These are phyloP conservation scores for Thyatira batis DNA, from an alignment of 2,888 invertebrate species.

Conservation along the genomic window DNA sequence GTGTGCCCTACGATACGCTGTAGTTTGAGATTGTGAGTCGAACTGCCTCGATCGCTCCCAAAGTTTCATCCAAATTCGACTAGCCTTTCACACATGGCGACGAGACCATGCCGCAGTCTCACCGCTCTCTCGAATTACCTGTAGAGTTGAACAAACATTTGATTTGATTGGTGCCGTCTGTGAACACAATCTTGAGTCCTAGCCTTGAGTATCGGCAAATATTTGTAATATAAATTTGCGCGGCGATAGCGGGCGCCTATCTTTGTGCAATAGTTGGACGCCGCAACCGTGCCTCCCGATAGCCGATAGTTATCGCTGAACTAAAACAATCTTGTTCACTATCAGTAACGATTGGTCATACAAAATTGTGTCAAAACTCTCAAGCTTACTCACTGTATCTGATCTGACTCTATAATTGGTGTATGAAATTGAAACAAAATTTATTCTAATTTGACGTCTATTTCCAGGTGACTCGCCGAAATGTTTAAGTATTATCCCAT, in stretches of 20 bases:
- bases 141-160: conserved; percentile 49
- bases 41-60: too few species aligned
- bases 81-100: too few species aligned
- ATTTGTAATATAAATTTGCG: conserved; percentile 8
- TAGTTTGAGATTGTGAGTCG: not conserved
- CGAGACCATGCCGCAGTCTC: too few species aligned
- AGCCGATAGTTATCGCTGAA: conserved; percentile 47
- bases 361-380: conserved; percentile 70
- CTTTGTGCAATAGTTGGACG: conserved; percentile 52
- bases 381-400: conserved; percentile 43
- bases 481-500: conserved; percentile 76
- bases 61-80: too few species aligned
- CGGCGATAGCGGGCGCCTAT: conserved; percentile 31
- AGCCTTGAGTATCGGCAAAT: conserved; percentile 25
- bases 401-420: conserved; percentile 28
- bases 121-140: conserved; percentile 47
- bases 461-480: conserved; percentile 81
- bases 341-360: conserved; percentile 65
- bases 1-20: too few species aligned
- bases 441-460: conserved; percentile 81
- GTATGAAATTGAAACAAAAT: conserved; percentile 71
- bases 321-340: conserved; percentile 38
- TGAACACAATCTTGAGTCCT: conserved; percentile 15
- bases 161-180: conserved; percentile 42
- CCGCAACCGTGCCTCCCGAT: conserved; percentile 55